phyloP scores from a whole-genome alignment of 2,888 invertebrate species.

The Eupithecia abbreviata region DNA sequence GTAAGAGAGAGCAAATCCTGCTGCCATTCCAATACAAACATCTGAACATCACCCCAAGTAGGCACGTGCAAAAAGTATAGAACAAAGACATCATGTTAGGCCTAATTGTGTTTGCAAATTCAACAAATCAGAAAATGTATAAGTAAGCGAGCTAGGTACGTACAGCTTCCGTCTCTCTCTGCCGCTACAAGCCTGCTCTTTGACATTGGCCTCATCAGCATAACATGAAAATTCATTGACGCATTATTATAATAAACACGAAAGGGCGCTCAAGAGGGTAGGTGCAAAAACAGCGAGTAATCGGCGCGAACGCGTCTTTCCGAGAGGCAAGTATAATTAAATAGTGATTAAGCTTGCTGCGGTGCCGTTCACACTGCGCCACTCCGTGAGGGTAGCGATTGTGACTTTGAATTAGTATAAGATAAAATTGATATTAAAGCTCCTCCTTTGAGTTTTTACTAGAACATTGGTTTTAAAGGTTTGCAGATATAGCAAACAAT shows the following conservation, averaged over 20 bases:
- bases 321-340: constrained; percentile 75
- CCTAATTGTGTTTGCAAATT: background rate
- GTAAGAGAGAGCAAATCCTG: background rate
- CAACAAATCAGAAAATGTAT: background rate
- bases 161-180: background rate
- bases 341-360: constrained; percentile 70
- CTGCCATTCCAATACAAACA: background rate
- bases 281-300: constrained; percentile 68
- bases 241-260: constrained; percentile 44
- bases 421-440: background rate
- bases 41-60: background rate
- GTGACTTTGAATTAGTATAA: background rate
- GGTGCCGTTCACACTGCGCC: constrained; percentile 48
- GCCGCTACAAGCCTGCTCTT: background rate
- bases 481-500: background rate
- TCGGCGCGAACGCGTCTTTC: constrained; percentile 62
- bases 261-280: constrained; percentile 41
- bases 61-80: background rate
- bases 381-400: constrained; percentile 5
- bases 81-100: background rate
- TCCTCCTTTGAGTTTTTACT: background rate
- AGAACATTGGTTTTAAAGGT: background rate
- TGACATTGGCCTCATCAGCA: constrained; percentile 28
- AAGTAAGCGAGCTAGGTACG: background rate
- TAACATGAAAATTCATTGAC: constrained; percentile 41